Evolutionary conservation across 2,797 vertebrate genomes (phyloP), one percentile per base, ranked within the genome.

Genomic region (Sandelia bainsii): DNA sequence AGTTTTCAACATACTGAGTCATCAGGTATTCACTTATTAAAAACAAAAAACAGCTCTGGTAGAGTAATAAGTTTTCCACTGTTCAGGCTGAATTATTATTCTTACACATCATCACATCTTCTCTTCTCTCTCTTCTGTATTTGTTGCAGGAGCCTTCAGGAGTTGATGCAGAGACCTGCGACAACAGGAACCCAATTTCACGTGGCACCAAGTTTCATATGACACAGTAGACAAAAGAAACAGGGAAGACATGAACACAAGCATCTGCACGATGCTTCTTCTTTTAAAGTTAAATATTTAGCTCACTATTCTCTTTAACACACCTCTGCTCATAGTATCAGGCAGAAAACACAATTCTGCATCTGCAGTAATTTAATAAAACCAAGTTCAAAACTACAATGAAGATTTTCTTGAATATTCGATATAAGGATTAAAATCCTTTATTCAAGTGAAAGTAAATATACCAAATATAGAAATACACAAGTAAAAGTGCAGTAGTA

Each of bases 61-160:
- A 40, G 67, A 73, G 57, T 62, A 69, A 80, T 73, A 73, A 62
- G 60, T 12, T 73, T 73, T 74, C 76, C 42, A 22, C 46, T 64
- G 51, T 58, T 71, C 75, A 54, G 54, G 45, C 32, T 58, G 34
- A 72, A 58, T 69, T 60, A 48, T 77, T 64, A 10, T 34, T 59
- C 62, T 5, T 46, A 0, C 32, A 19, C n/a, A 66, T 87, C n/a
- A 66, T 87, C 68, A 79, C 60, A 12, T 79, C 81, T 70, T n/a
- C 19, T 6, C 62, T 77, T 60, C 74, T 50, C 22, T 68, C 51
- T 79, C 42, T 32, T 61, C 42, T 78, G 46, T 75, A 20, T 81
- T 64, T 83, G 48, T 72, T 12, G 8, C 86, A 90, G 89, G 83
- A 49, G 72, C 69, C 65, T 63, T 12, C 52, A 57, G 71, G 86